These are phyloP conservation scores for Polyodon spathula DNA, from an alignment of 2,113 vertebrate species.

Conservation along the genomic window DNA sequence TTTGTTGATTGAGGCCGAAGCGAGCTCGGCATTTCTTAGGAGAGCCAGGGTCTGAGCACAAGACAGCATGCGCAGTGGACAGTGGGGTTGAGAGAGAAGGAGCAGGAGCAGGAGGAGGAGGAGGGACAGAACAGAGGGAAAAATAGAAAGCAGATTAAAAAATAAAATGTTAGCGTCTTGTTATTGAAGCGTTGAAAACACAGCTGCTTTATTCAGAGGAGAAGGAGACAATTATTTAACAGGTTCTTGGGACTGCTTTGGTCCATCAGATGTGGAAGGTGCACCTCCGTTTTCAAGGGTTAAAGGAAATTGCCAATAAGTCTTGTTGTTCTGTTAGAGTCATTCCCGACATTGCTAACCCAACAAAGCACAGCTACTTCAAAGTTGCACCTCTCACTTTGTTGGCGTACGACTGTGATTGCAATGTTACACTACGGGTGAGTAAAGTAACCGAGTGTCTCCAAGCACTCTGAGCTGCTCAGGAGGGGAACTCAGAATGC, in stretches of 20 bases:
- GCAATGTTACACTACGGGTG: too few relatives aligned
- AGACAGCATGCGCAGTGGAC: slow-evolving; percentile 64
- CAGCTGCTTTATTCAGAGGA: slow-evolving; percentile 3
- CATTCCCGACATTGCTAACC: too few relatives aligned
- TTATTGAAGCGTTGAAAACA: slow-evolving; percentile 14
- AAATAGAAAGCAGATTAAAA: slow-evolving; percentile 15
- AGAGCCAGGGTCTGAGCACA: slow-evolving; percentile 91
- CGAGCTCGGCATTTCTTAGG: slow-evolving; percentile 99
- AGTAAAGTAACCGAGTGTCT: too few relatives aligned
- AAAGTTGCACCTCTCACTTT: too few relatives aligned
- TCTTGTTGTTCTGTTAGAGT: too few relatives aligned
- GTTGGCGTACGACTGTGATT: too few relatives aligned
- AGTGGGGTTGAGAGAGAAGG: slow-evolving; percentile 24
- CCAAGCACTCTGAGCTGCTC: too few relatives aligned
- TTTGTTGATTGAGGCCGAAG: slow-evolving; percentile 63
- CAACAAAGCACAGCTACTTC: too few relatives aligned
- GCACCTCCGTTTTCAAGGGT: not conserved
- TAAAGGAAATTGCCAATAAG: too few relatives aligned
- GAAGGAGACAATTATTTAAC: not conserved
- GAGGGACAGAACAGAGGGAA: slow-evolving; percentile 39
- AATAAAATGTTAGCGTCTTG: slow-evolving; percentile 10
- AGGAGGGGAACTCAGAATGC: too few relatives aligned
- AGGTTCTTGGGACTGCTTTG: not conserved
- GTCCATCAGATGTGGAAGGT: not conserved
- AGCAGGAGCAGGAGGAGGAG: slow-evolving; percentile 23